Base-by-base conservation (phyloP, 2,113 vertebrate genomes). In the Phyllostomus discolor region DNA sequence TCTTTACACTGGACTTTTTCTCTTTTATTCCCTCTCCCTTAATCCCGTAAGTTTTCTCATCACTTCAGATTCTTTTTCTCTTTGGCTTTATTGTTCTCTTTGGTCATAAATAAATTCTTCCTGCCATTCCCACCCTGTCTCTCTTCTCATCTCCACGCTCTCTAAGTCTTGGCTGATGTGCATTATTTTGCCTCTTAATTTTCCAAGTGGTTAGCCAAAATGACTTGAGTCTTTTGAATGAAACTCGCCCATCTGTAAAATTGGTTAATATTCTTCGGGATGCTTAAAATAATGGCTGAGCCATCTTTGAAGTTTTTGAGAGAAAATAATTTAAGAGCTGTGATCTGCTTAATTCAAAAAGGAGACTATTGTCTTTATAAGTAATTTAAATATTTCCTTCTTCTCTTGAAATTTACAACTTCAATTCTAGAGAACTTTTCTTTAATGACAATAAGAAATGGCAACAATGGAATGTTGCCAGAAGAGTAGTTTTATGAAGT, bases 361-460 rank as follows among this genome's bases (percentile, higher is more conserved):
- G 20, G 75, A 80, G n/a, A 50, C 46, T 76, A 72, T 26, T 93
- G n/a, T 17, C 73, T 86, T 95, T 41, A 46, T 52, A 88, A 90
- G n/a, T 67, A 84, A 78, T 52, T 46, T 81, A 79, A 90, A 79
- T 54, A 24, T 85, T 83, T 88, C 72, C 72, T 89, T 75, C 43
- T 93, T 22, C 54, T 57, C 33, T 70, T 75, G 66, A 92, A 81
- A 89, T 84, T 57, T 76, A 31, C 80, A 93, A 89, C 69, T 87
- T 92, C 50, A 94, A 5, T 92, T 50, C 78, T 86, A 92, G 46
- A 88, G 62, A 81, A 75, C 43, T 66, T 69, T 88, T 94, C 48
- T 80, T 87, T 50, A 84, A 90, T 83, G 31, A 93, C 50, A 88
- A 81, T 67, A 67, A 9, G 41, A 86, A 93, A 92, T 62, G 9